Evolutionary conservation across 2,113 vertebrate species (phyloP), one percentile per base, ranked within the genome.

Genomic region (Upupa epops): DNA sequence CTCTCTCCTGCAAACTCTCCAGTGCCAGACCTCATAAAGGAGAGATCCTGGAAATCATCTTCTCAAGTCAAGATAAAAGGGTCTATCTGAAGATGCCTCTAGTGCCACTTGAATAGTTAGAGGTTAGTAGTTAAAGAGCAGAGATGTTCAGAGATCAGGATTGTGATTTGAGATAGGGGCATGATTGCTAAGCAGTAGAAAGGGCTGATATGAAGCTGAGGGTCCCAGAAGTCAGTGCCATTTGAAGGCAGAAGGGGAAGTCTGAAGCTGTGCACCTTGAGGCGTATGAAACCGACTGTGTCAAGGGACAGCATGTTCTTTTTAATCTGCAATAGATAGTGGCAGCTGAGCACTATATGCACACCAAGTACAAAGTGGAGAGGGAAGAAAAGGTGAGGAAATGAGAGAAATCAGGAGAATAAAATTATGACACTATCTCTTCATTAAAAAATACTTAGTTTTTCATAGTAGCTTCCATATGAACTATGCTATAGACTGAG

Each of bases 381-480:
- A 79, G 2, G 4, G n/a, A 84, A 29, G 2, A 2, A 48, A 83
- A 69, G 29, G 18, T 17, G 48, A 51, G 8, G 4, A 91, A 89
- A 81, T 28, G 18, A 17, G 26, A 65, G 32, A 61, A 68, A n/a
- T 7, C 2, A 61, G 32, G 8, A 55, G 1, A 81, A 68, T 9
- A 21, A 81, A 81, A 52, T 56, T 14, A 4, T 37, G 83, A 69
- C 2, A 37, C 13, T 48, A 24, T 15, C 0, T 65, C 85, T 61
- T 32, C 0, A 28, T 13, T 1, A 68, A 81, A 83, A 68, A 58
- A 11, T n/a, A 3, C 3, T 3, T 40, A 5, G 0, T 11, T 69
- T 84, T 89, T 82, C 11, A 36, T 59, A 9, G 21, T 5, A 61
- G 65, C 8, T 22, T 66, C 15, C 34, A 5, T 12, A 48, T 15